These are phyloP conservation scores for Rhagophthalmus giganteus DNA, from an alignment of 2,888 invertebrate species.

Conservation along the genomic window DNA sequence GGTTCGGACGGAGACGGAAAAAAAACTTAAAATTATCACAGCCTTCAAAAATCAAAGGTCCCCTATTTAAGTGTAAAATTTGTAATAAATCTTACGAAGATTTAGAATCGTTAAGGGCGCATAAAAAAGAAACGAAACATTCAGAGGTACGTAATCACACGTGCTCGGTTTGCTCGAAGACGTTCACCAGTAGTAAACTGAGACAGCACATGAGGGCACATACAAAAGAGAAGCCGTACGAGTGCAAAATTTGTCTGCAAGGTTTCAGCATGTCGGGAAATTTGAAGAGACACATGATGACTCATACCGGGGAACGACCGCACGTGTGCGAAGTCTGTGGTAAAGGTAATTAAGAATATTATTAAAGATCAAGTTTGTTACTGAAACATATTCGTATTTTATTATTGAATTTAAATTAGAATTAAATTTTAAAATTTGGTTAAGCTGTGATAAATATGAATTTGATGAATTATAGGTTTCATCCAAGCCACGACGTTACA, in stretches of 20 bases:
- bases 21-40: not conserved
- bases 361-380: too few species aligned
- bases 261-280: conserved; percentile 37
- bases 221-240: conserved; percentile 50
- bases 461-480: conserved; percentile 19
- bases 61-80: conserved; percentile 13
- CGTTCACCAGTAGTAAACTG: conserved; percentile 25
- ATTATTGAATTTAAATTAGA: too few species aligned
- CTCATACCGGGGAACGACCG: conserved; percentile 29
- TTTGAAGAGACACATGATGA: conserved; percentile 31
- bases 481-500: conserved; percentile 27
- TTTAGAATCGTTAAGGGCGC: conserved; percentile 6
- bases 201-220: conserved; percentile 47
- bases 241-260: conserved; percentile 52
- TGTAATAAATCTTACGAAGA: conserved; percentile 5
- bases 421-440: too few species aligned
- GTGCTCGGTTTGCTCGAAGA: conserved; percentile 22
- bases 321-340: conserved; percentile 31
- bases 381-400: too few species aligned
- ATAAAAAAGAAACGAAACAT: conserved; percentile 14
- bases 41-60: conserved; percentile 3
- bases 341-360: conserved; percentile 23
- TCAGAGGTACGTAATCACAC: conserved; percentile 16
- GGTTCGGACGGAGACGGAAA: conserved; percentile 2
- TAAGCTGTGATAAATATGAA: not conserved